Conservation (phyloP, 2,888 invertebrate species). For the Muscina levida region DNA sequence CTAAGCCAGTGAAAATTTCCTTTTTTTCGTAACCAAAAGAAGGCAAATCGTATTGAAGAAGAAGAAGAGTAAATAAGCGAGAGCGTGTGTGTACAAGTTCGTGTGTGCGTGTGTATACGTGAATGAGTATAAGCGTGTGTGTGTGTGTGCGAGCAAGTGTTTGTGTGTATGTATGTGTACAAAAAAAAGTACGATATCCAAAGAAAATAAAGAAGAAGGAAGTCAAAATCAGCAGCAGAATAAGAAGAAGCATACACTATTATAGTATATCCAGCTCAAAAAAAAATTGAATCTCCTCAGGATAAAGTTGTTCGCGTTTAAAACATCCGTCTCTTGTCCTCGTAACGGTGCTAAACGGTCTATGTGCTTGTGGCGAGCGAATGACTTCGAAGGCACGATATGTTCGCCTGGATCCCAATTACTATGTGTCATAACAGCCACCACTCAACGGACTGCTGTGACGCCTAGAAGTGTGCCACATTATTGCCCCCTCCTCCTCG, state of each 20-base stretch:
- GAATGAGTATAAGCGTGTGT: background rate
- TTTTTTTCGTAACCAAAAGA: conserved; percentile 21
- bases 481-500: conserved; percentile 4
- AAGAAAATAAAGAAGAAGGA: conserved; percentile 46
- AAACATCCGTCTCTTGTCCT: no score
- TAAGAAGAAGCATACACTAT: conserved; percentile 31
- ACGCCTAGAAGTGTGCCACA: conserved; percentile 44
- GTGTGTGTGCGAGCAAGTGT: conserved; percentile 3
- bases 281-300: conserved; percentile 14
- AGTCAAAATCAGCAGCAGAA: conserved; percentile 39
- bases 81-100: conserved; percentile 33
- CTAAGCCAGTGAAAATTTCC: background rate
- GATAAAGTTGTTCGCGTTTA: background rate
- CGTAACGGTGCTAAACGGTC: no score
- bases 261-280: background rate
- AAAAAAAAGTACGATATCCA: conserved; percentile 47
- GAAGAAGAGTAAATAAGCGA: conserved; percentile 28
- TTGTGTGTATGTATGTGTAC: conserved; percentile 19
- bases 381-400: background rate
- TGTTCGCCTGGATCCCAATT: conserved; percentile 20
- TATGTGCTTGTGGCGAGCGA: no score
- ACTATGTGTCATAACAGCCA: conserved; percentile 16
- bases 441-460: conserved; percentile 16
- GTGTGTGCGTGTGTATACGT: conserved; percentile 9
- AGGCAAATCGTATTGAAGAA: conserved; percentile 1